Evolutionary conservation across 1,140 invertebrate species (phyloP).

Genomic region (Mamestra configurata): DNA sequence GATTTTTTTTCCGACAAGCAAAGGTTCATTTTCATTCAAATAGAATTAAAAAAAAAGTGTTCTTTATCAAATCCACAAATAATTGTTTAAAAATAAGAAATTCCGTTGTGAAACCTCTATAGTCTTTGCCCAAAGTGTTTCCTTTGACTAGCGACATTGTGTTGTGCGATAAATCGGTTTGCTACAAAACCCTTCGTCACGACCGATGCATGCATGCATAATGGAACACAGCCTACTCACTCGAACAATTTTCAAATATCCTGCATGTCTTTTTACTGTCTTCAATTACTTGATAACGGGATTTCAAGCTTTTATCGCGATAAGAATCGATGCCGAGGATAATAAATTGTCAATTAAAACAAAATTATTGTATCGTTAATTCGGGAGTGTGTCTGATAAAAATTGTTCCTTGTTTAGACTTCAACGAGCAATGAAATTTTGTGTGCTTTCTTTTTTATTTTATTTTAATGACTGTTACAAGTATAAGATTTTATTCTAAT

Average conservation of each 20-base stretch:
- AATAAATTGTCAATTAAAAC: too few species aligned
- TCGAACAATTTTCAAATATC: constrained; percentile 27
- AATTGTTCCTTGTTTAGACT: constrained; percentile 1
- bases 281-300: constrained; percentile 17
- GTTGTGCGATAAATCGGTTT: constrained; percentile 21
- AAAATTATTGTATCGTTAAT: neutral
- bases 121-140: constrained; percentile 19
- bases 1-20: too few species aligned
- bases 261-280: neutral
- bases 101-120: constrained; percentile 9
- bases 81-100: neutral
- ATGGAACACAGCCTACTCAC: constrained; percentile 9
- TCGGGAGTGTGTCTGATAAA: neutral
- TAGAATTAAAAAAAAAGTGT: too few species aligned
- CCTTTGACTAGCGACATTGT: constrained; percentile 14
- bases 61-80: neutral
- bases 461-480: neutral
- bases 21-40: too few species aligned
- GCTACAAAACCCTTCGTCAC: constrained; percentile 47
- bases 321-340: neutral
- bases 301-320: neutral
- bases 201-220: constrained; percentile 40
- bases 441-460: constrained; percentile 2
- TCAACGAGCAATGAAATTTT: constrained; percentile 1
- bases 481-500: neutral